Evolutionary conservation across 2,888 invertebrate genomes (phyloP), one percentile per base, ranked within the genome.

Genomic region (Ophion costatus): DNA sequence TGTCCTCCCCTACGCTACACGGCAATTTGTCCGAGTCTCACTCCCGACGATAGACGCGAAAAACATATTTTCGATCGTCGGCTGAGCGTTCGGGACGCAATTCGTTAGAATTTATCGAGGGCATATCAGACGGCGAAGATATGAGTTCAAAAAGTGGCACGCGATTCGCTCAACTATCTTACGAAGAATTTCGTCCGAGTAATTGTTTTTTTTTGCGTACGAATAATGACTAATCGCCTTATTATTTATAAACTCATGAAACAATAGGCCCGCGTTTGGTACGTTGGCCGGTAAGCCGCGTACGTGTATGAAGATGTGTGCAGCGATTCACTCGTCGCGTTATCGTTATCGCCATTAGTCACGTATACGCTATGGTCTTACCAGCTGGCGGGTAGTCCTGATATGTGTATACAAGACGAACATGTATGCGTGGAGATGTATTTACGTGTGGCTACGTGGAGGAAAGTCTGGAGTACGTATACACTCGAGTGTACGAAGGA

Each of bases 301-400:
- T 64, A 17, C 56, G 29, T 56, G 51, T 45, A 22, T 67, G 24
- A 77, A 77, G 45, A 74, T 82, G 75, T 76, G 81, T 80, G 79
- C 63, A 75, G 78, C 85, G 85, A 83, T 83, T 79, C 85, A 85
- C 85, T 85, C 85, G 80, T 82, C 82, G 85, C 80, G 85, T 90
- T 92, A 92, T 92, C 92, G 90, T 90, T 90, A 92, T 92, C 91
- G 91, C 89, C 91, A 91, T 93, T 92, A 92, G 92, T 92, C 91
- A 92, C 90, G 91, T 89, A 89, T 90, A 90, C 89, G 85, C 88
- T 89, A 89, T 89, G 88, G 88, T 89, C 87, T 89, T 89, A 90
- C 89, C 89, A 83, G 88, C 88, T 88, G 88, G 89, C 88, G 88
- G 80, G 63, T 82, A 82, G 85, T 85, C 80, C 80, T 84, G 61